Evolutionary conservation across 2,888 invertebrate genomes (phyloP).

Genomic region (Apocheima hispidaria): DNA sequence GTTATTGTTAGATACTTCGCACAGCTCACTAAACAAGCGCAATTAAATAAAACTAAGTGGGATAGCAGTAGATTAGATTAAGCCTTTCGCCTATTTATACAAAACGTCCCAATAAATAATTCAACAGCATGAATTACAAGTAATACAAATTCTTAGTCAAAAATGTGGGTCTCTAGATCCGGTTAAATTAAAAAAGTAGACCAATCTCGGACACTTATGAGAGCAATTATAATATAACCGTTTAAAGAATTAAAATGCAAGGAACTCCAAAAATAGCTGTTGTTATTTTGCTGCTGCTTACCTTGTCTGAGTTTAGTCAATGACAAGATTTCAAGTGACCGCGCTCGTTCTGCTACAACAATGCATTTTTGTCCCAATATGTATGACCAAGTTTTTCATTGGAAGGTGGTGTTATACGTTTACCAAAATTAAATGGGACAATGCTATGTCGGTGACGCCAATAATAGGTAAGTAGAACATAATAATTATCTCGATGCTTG

Average conservation of each 20-base stretch:
- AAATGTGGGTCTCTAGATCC: slow-evolving; percentile 20
- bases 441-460: no score
- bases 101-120: background rate
- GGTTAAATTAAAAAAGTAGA: slow-evolving; percentile 16
- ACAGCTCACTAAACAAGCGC: no score
- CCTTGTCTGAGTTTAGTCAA: slow-evolving; percentile 63
- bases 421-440: no score
- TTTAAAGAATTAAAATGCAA: slow-evolving; percentile 30
- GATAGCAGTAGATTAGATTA: no score
- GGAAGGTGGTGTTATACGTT: background rate
- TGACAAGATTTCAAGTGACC: slow-evolving; percentile 55
- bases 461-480: no score
- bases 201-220: slow-evolving; percentile 15
- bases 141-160: slow-evolving; percentile 3
- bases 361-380: slow-evolving; percentile 52
- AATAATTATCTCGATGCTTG: no score
- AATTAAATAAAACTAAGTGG: no score
- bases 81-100: no score
- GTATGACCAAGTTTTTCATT: slow-evolving; percentile 29
- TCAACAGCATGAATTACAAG: background rate
- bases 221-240: slow-evolving; percentile 21
- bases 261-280: slow-evolving; percentile 55
- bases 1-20: background rate
- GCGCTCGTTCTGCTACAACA: slow-evolving; percentile 46
- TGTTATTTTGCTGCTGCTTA: slow-evolving; percentile 54